These are phyloP conservation scores for Tapirus terrestris DNA, from an alignment of 2,113 vertebrate species.

Conservation along the genomic window DNA sequence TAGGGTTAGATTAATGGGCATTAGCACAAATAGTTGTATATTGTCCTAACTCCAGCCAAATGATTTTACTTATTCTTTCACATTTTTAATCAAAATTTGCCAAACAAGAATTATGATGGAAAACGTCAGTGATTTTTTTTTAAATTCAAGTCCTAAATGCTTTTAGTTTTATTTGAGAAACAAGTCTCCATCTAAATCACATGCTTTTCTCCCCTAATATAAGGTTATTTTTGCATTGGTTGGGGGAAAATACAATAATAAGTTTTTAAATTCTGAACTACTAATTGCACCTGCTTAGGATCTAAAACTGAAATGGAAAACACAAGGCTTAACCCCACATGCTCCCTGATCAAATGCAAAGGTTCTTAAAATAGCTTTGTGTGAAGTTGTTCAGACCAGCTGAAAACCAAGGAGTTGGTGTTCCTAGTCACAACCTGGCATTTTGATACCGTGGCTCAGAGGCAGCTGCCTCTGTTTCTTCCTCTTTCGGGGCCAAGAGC, in stretches of 20 bases:
- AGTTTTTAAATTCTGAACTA: conserved; percentile 59
- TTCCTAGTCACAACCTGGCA: conserved; percentile 47
- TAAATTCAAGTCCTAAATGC: background rate
- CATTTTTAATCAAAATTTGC: background rate
- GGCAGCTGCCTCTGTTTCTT: conserved; percentile 49
- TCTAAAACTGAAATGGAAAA: conserved; percentile 70
- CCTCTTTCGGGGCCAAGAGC: background rate
- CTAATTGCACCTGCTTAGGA: conserved; percentile 62
- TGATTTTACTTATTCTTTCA: background rate
- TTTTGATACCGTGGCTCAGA: background rate
- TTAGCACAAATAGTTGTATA: background rate
- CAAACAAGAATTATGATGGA: conserved; percentile 2
- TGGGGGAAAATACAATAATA: conserved; percentile 13
- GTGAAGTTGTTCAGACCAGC: conserved; percentile 63
- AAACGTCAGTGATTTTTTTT: background rate
- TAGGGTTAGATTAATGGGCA: background rate
- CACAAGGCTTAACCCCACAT: conserved; percentile 69
- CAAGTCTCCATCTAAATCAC: background rate
- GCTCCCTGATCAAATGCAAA: conserved; percentile 73
- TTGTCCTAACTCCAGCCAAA: background rate
- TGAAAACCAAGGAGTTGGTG: conserved; percentile 49
- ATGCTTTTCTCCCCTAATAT: background rate
- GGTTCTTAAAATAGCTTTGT: conserved; percentile 71
- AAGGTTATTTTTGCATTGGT: conserved; percentile 34
- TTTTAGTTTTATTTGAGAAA: conserved; percentile 33